A percentile compares a stretch with the other conserved stretches of the same genome.
These are phyloP conservation scores for Macrosiphum euphorbiae DNA, from an alignment of 2,888 invertebrate genomes.

Conservation along the genomic window DNA sequence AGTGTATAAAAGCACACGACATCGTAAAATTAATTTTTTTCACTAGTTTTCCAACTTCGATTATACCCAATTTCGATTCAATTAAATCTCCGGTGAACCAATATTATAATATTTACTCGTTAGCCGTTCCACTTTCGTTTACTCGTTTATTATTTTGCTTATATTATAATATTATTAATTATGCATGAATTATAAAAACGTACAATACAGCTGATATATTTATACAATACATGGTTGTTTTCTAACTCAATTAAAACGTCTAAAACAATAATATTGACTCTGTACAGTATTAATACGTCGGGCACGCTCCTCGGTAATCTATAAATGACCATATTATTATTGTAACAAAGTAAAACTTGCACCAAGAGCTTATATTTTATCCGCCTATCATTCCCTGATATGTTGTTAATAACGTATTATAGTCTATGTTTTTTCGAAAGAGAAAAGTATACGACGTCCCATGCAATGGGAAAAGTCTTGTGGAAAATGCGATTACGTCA, in stretches of 20 bases:
- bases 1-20: neutral
- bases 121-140: neutral
- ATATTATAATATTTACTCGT: neutral
- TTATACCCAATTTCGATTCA: neutral
- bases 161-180: neutral
- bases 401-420: neutral
- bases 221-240: neutral
- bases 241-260: neutral
- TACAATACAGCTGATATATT: neutral
- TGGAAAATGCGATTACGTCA: conserved; percentile 10
- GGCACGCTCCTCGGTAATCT: neutral
- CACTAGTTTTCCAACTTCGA: neutral
- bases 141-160: neutral
- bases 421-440: neutral
- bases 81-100: neutral
- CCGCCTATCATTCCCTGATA: neutral
- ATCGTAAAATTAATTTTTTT: neutral
- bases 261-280: neutral
- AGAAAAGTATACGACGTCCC: neutral
- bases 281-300: neutral
- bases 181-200: neutral
- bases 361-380: neutral
- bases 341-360: neutral
- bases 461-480: neutral
- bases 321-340: neutral